These are phyloP conservation scores for Epinephelus coioides DNA, from an alignment of 2,797 vertebrate genomes.

Conservation along the genomic window DNA sequence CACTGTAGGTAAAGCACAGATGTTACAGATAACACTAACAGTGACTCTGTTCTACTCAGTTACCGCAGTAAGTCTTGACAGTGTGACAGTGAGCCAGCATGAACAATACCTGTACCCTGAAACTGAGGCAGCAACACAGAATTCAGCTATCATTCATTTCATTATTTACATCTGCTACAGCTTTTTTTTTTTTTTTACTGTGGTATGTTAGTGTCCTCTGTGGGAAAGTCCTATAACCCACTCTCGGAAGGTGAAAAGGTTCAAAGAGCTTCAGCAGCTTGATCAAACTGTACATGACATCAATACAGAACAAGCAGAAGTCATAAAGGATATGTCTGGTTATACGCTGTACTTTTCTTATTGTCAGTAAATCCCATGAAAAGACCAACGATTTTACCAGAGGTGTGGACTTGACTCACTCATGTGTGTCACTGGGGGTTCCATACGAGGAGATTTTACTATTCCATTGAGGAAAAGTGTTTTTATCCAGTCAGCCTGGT, in stretches of 20 bases:
- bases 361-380: neutral
- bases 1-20: neutral
- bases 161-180: neutral
- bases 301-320: slow-evolving; percentile 37
- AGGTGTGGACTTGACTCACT: too few species aligned
- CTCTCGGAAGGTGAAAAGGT: neutral
- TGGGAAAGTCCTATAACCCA: neutral
- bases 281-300: slow-evolving; percentile 21
- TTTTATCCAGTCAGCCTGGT: too few species aligned
- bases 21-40: neutral
- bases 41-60: neutral
- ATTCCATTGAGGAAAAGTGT: too few species aligned
- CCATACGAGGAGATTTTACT: too few species aligned
- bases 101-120: too few species aligned
- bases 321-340: slow-evolving; percentile 20
- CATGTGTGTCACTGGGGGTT: too few species aligned
- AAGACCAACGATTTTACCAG: neutral
- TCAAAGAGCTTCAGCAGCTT: slow-evolving; percentile 1
- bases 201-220: neutral
- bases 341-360: slow-evolving; percentile 8
- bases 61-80: neutral
- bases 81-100: neutral
- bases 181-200: neutral
- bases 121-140: too few species aligned
- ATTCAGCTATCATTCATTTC: neutral